Conservation (phyloP, 2,797 vertebrate species). For the Tenualosa thibaudeaui region DNA sequence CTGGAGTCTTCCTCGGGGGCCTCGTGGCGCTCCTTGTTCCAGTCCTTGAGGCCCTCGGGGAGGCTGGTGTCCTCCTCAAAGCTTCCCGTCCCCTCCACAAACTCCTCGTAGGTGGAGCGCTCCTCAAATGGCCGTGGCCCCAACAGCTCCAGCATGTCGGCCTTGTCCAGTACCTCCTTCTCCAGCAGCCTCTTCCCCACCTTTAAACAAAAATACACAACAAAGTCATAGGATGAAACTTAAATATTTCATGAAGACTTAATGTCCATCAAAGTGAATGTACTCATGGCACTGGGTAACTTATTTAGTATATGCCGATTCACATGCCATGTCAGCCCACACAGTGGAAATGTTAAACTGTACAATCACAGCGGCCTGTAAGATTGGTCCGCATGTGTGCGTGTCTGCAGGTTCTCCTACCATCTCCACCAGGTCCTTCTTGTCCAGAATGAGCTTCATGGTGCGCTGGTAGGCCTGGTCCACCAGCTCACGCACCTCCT, state of each 20-base stretch:
- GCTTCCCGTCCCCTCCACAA: slow-evolving; percentile 79
- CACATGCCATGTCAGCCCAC: background rate
- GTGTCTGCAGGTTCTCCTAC: slow-evolving; percentile 53
- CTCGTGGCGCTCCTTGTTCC: slow-evolving; percentile 66
- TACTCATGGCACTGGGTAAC: background rate
- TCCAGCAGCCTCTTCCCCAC: slow-evolving; percentile 76
- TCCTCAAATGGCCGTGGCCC: slow-evolving; percentile 76
- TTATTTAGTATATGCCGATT: background rate
- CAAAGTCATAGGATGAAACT: background rate
- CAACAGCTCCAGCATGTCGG: slow-evolving; percentile 77
- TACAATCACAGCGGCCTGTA: no score
- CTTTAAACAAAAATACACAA: slow-evolving; percentile 53
- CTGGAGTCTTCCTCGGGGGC: slow-evolving; percentile 41
- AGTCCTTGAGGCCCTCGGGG: slow-evolving; percentile 74
- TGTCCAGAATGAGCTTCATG: slow-evolving; percentile 64
- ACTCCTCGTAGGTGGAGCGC: slow-evolving; percentile 80
- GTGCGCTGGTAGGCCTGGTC: slow-evolving; percentile 63
- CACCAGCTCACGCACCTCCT: slow-evolving; percentile 73
- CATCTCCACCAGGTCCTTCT: slow-evolving; percentile 74
- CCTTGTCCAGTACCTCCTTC: slow-evolving; percentile 79
- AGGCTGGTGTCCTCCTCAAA: slow-evolving; percentile 80
- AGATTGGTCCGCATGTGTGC: background rate
- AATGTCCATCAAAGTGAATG: background rate
- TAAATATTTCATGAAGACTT: no score
- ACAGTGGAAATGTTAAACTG: background rate